Percentiles rank a stretch among this genome's conserved stretches.
Evolutionary conservation across 2,113 vertebrate genomes (phyloP).

Genomic region (Cryptomyrus ogoouensis): DNA sequence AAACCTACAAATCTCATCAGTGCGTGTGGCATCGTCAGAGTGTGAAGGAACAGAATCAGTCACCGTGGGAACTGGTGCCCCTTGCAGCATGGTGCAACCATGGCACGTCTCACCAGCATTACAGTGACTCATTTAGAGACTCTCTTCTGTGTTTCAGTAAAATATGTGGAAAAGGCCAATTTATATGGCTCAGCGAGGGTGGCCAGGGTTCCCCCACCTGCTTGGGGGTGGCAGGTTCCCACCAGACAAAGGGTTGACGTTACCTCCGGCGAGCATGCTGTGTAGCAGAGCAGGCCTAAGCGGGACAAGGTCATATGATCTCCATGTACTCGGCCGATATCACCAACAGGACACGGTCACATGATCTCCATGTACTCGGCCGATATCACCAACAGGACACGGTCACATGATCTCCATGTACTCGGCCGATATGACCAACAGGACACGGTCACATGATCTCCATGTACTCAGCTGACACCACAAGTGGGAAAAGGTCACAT

Average conservation of each 20-base stretch:
- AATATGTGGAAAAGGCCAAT: background rate
- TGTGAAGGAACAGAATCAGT: background rate
- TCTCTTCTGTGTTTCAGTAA: background rate
- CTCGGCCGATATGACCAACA: background rate
- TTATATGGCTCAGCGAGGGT: background rate
- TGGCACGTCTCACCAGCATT: background rate
- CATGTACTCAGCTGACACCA: background rate
- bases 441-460: background rate
- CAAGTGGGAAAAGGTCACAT: background rate
- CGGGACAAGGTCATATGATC: background rate
- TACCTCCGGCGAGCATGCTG: slow-evolving; percentile 33
- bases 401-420: background rate
- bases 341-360: background rate
- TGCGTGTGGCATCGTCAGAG: background rate
- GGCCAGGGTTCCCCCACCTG: background rate
- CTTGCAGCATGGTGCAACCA: background rate
- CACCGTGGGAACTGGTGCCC: background rate
- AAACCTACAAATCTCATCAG: background rate
- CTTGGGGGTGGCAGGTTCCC: background rate
- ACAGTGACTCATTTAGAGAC: background rate
- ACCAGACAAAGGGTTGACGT: slow-evolving; percentile 11
- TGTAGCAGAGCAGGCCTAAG: slow-evolving; percentile 18
- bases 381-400: background rate
- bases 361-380: background rate
- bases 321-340: no score